Conservation (phyloP, 2,113 vertebrate species). For the Callopanchax toddi region DNA sequence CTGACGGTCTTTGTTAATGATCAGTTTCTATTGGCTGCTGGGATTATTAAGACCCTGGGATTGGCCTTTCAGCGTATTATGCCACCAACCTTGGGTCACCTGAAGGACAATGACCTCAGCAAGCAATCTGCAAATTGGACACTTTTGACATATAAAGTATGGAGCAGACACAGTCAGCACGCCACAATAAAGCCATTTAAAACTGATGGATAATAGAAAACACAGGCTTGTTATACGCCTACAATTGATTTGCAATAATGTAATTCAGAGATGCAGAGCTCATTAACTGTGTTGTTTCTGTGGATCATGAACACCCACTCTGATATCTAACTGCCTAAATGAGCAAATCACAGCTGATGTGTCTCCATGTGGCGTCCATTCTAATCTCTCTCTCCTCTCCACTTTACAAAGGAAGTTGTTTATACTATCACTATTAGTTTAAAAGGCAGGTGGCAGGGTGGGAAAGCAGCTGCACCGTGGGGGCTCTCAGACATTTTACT, state of each 20-base stretch:
- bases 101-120: constrained; percentile 46
- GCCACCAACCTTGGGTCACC: constrained; percentile 52
- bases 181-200: constrained; percentile 56
- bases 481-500: constrained; percentile 64
- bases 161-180: constrained; percentile 21
- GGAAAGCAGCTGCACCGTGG: constrained; percentile 78
- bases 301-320: constrained; percentile 68
- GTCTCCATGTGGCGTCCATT: constrained; percentile 73
- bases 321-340: constrained; percentile 57
- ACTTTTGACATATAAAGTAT: constrained; percentile 26
- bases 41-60: constrained; percentile 5
- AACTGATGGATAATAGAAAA: constrained; percentile 53
- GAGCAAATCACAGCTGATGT: constrained; percentile 65
- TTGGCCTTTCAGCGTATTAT: constrained; percentile 20
- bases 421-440: constrained; percentile 82
- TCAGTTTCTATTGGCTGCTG: constrained; percentile 7
- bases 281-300: constrained; percentile 39
- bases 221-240: constrained; percentile 62
- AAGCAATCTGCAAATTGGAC: constrained; percentile 55
- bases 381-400: constrained; percentile 69
- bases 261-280: constrained; percentile 60
- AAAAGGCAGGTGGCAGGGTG: constrained; percentile 81
- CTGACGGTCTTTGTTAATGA: not conserved
- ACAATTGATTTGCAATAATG: constrained; percentile 73
- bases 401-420: constrained; percentile 76